A percentile compares a stretch with the other conserved stretches of the same genome.
These are phyloP conservation scores for Pandemis heparana DNA, from an alignment of 2,888 invertebrate species.

Conservation along the genomic window DNA sequence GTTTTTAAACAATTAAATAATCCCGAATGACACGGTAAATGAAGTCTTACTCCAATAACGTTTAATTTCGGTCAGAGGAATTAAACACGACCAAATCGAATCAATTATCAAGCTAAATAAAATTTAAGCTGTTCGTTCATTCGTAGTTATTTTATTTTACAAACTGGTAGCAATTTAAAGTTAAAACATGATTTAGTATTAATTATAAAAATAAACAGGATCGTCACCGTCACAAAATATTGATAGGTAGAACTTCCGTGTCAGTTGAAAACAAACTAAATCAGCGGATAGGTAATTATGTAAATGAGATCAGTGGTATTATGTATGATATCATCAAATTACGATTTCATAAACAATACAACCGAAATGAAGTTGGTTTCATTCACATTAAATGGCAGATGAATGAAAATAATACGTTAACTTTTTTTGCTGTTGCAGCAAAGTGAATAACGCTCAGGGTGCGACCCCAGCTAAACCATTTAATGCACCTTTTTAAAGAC, in stretches of 20 bases:
- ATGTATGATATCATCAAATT: conserved; percentile 1
- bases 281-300: conserved; percentile 10
- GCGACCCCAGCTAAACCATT: conserved; percentile 55
- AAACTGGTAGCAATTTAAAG: conserved; percentile 19
- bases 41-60: conserved; percentile 24
- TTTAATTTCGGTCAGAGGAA: conserved; percentile 2
- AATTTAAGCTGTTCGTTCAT: conserved; percentile 4
- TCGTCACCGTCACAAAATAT: conserved; percentile 12
- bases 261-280: conserved; percentile 7
- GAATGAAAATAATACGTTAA: background rate
- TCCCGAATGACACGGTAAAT: conserved; percentile 18
- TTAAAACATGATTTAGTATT: conserved; percentile 15
- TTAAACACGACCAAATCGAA: conserved; percentile 32
- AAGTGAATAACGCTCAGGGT: conserved; percentile 43
- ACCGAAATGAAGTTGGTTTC: background rate
- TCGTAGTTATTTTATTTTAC: conserved; percentile 14
- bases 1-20: conserved; percentile 20
- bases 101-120: conserved; percentile 12
- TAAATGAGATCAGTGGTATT: conserved; percentile 17
- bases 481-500: conserved; percentile 59
- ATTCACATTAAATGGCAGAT: background rate
- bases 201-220: conserved; percentile 16
- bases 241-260: background rate
- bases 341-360: background rate
- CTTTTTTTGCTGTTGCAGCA: background rate